Evolutionary conservation across 2,797 vertebrate genomes (phyloP), one percentile per base, ranked within the genome.

Genomic region (Hoplostethus atlanticus): DNA sequence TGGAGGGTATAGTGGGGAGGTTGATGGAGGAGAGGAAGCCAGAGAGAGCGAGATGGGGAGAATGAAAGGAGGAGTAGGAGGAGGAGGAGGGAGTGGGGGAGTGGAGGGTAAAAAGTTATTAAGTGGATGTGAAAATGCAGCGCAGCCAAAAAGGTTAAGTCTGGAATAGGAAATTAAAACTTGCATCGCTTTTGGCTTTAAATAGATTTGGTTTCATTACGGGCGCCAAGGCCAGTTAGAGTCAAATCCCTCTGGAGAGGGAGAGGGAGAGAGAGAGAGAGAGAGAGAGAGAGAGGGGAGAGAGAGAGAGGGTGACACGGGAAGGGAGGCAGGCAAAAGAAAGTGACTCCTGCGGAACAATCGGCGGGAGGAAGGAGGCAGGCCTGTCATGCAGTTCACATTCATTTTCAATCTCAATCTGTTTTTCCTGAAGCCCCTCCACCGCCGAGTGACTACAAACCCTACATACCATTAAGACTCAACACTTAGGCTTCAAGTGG

Each of bases 131-230:
- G 91, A 93, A 94, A 93, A 94, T 93, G 91, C 93, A 91, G 91
- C 83, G 85, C 91, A 94, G 92, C 91, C 94, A 94, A 93, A 95
- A 94, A 94, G 93, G 94, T 93, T 94, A 93, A 92, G 90, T 91
- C 92, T 93, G 93, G 91, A 94, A 93, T 93, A 94, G 93, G 92
- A 95, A 94, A 94, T 94, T 94, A 94, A 94, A 94, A 94, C 91
- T 94, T 93, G 91, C 91, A 92, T 93, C 84, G 92, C 93, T 93
- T 94, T 94, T 93, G 91, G 93, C 92, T 95, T 94, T 94, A 93
- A 95, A 95, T 94, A 94, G 94, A 93, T 94, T 91, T 94, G 91
- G 91, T 95, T 95, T 95, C 93, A 94, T 94, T 94, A 94, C 72
- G 88, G 91, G 92, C 91, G 92, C 93, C 92, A 94, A 92, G 93